Evolutionary conservation across 2,888 invertebrate genomes (phyloP).

Genomic region (Cephus sareptanus): DNA sequence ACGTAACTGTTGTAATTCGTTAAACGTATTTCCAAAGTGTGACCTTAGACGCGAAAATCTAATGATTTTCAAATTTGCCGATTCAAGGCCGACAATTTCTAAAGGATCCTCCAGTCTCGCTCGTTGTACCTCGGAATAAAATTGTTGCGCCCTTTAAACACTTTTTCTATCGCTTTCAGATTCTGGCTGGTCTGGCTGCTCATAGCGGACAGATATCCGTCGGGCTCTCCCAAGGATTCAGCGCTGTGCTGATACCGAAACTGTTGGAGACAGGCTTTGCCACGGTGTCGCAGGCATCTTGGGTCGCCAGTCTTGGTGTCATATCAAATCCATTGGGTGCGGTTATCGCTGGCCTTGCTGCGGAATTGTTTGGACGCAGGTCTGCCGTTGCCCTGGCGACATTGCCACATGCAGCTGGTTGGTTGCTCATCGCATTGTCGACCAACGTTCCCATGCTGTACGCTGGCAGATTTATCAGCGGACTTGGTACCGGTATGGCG

Average conservation of each 20-base stretch:
- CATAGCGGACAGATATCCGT: constrained; percentile 82
- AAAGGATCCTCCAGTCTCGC: too few relatives aligned
- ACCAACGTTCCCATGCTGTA: constrained; percentile 74
- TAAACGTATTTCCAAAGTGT: background rate
- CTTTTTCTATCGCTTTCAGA: constrained; percentile 66
- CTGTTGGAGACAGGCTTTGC: constrained; percentile 71
- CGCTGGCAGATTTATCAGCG: constrained; percentile 76
- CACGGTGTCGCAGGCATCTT: constrained; percentile 73
- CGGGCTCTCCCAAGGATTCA: constrained; percentile 81
- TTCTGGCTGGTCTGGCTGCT: constrained; percentile 77
- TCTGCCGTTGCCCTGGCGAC: constrained; percentile 75
- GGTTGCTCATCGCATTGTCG: constrained; percentile 77
- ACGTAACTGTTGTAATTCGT: background rate
- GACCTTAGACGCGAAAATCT: background rate
- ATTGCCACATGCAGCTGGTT: constrained; percentile 76
- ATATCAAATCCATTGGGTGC: constrained; percentile 80
- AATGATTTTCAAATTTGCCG: too few relatives aligned
- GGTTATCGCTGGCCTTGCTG: constrained; percentile 75
- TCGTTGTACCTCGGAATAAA: too few relatives aligned
- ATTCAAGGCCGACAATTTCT: too few relatives aligned
- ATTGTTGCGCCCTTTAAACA: too few relatives aligned
- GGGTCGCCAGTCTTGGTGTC: constrained; percentile 80
- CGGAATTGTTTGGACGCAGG: constrained; percentile 75
- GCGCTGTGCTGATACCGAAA: constrained; percentile 79
- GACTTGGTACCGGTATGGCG: constrained; percentile 74